Percentiles rank a stretch among this genome's conserved stretches.
Evolutionary conservation across 2,888 invertebrate species (phyloP).

Genomic region (Mechanitis messenoides): DNA sequence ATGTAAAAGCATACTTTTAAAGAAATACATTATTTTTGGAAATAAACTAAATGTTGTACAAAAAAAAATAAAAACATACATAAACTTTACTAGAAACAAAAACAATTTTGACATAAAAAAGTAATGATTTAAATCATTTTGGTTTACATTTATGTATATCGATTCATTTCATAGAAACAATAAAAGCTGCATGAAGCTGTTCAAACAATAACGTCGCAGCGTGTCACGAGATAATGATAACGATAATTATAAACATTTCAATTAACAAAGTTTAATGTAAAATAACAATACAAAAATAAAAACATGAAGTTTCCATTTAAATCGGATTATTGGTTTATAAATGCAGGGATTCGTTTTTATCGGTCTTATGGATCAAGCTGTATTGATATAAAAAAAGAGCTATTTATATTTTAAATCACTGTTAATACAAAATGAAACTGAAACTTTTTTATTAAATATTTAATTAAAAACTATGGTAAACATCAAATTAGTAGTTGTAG

Average conservation of each 20-base stretch:
- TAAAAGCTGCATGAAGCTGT: not conserved
- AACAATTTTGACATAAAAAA: too few relatives aligned
- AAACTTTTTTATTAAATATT: not conserved
- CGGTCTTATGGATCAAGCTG: not conserved
- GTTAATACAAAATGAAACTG: not conserved
- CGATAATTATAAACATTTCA: not conserved
- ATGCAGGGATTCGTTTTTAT: slow-evolving; percentile 17
- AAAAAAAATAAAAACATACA: too few relatives aligned
- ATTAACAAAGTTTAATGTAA: not conserved
- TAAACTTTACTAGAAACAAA: too few relatives aligned
- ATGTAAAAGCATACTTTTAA: not conserved
- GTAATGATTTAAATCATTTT: too few relatives aligned
- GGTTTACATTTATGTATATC: too few relatives aligned
- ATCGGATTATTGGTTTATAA: slow-evolving; percentile 31
- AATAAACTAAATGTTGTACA: too few relatives aligned
- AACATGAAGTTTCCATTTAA: slow-evolving; percentile 17
- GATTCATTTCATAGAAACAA: not conserved
- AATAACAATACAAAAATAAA: not conserved
- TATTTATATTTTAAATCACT: too few relatives aligned
- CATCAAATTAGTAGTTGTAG: not conserved
- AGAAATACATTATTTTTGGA: too few relatives aligned
- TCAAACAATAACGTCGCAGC: not conserved
- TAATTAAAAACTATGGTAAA: not conserved
- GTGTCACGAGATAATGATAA: too few relatives aligned
- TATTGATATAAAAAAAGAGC: not conserved